Percentiles rank a stretch among this genome's conserved stretches.
Evolutionary conservation across 2,888 invertebrate genomes (phyloP).

Genomic region (Rambutsinella grinnellia): DNA sequence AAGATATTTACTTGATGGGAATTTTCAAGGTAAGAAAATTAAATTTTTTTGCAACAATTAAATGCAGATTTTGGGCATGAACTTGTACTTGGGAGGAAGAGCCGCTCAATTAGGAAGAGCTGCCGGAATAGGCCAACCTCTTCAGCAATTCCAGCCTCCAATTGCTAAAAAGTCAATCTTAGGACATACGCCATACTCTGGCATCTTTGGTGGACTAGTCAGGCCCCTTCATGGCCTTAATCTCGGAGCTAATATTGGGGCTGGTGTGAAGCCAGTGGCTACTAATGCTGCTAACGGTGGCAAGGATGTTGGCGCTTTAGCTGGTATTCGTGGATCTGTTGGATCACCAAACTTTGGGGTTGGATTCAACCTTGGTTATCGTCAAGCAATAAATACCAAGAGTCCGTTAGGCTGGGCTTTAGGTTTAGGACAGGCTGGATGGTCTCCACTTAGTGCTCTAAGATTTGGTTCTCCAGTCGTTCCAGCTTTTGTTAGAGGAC

Average conservation of each 20-base stretch:
- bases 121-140: not conserved
- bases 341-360: slow-evolving; percentile 22
- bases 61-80: slow-evolving; percentile 32
- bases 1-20: not conserved
- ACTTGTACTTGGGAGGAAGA: slow-evolving; percentile 36
- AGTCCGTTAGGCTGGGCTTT: slow-evolving; percentile 17
- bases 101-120: slow-evolving; percentile 4
- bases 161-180: slow-evolving; percentile 4
- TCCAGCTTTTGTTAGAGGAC: slow-evolving; percentile 6
- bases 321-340: slow-evolving; percentile 17
- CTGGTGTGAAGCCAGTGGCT: not conserved
- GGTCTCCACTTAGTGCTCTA: not conserved
- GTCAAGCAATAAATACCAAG: slow-evolving; percentile 26
- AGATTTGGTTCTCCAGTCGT: not conserved
- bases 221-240: slow-evolving; percentile 14
- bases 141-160: not conserved
- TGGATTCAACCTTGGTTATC: slow-evolving; percentile 29
- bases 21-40: not conserved
- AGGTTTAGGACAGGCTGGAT: not conserved
- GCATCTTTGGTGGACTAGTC: not conserved
- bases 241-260: slow-evolving; percentile 9
- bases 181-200: not conserved
- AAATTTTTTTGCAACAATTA: not conserved
- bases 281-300: slow-evolving; percentile 11
- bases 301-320: slow-evolving; percentile 14